A percentile compares a stretch with the other conserved stretches of the same genome.
Conservation (phyloP, 2,797 vertebrate species). For the Scolopax rusticola region DNA sequence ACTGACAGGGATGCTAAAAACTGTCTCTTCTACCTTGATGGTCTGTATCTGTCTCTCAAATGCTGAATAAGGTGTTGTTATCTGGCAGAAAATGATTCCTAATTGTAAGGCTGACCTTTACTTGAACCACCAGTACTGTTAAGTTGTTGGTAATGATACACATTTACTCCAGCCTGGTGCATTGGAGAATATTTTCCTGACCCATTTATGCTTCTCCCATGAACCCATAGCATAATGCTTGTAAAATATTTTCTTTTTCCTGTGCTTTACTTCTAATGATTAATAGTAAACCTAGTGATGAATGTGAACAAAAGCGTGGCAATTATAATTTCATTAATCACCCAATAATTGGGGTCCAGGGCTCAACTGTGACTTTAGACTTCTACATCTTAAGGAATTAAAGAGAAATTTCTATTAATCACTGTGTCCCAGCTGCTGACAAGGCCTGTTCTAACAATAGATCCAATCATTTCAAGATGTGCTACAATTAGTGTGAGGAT, state of each 20-base stretch:
- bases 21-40: background rate
- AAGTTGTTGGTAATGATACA: conserved; percentile 55
- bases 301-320: conserved; percentile 74
- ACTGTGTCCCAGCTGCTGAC: conserved; percentile 69
- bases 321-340: conserved; percentile 89
- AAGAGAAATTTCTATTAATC: conserved; percentile 79
- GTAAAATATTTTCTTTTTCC: conserved; percentile 55
- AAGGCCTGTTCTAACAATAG: conserved; percentile 86
- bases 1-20: background rate
- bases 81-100: conserved; percentile 36
- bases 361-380: conserved; percentile 81
- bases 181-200: conserved; percentile 1
- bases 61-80: background rate
- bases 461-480: conserved; percentile 77
- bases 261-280: conserved; percentile 68
- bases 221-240: background rate
- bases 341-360: conserved; percentile 84
- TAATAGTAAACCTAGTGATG: conserved; percentile 79
- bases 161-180: conserved; percentile 41
- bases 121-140: background rate
- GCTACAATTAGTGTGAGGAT: conserved; percentile 86
- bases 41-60: background rate
- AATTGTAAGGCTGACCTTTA: conserved; percentile 63
- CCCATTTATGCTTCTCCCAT: background rate
- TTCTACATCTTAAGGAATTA: conserved; percentile 83